Evolutionary conservation across 2,113 vertebrate species (phyloP).

Genomic region (Raphicerus campestris): DNA sequence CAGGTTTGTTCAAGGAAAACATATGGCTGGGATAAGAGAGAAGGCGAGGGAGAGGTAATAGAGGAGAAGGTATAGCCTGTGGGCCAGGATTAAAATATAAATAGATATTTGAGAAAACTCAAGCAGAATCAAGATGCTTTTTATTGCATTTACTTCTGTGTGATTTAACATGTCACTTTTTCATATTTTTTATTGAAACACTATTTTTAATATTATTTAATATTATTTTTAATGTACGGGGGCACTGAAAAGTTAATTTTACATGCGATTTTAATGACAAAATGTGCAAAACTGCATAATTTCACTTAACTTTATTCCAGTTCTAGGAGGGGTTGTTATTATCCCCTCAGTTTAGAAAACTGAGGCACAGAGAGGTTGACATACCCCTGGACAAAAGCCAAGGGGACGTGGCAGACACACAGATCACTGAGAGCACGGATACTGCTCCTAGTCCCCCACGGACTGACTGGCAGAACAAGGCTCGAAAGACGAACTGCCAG

Average conservation of each 20-base stretch:
- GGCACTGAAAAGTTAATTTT: constrained; percentile 1
- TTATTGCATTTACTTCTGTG: not conserved
- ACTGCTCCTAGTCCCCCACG: not conserved
- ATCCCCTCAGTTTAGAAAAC: not conserved
- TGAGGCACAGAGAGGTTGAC: not conserved
- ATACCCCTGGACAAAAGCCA: not conserved
- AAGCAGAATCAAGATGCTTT: not conserved
- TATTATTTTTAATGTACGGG: not conserved
- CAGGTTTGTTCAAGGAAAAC: not conserved
- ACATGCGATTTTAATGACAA: not conserved
- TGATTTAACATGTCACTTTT: not conserved
- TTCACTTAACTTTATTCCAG: not conserved
- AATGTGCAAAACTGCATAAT: not conserved
- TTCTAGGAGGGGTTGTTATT: not conserved
- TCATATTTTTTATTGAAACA: not conserved
- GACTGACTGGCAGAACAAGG: not conserved
- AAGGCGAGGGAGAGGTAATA: not conserved
- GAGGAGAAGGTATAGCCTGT: not conserved
- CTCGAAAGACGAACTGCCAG: not conserved
- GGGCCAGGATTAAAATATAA: not conserved
- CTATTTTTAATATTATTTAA: not conserved
- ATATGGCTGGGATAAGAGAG: not conserved
- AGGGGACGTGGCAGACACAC: not conserved
- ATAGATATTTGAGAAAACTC: not conserved
- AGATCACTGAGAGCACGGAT: not conserved